Evolutionary conservation across 2,113 vertebrate species (phyloP).

Genomic region (Neolamprologus sp.): DNA sequence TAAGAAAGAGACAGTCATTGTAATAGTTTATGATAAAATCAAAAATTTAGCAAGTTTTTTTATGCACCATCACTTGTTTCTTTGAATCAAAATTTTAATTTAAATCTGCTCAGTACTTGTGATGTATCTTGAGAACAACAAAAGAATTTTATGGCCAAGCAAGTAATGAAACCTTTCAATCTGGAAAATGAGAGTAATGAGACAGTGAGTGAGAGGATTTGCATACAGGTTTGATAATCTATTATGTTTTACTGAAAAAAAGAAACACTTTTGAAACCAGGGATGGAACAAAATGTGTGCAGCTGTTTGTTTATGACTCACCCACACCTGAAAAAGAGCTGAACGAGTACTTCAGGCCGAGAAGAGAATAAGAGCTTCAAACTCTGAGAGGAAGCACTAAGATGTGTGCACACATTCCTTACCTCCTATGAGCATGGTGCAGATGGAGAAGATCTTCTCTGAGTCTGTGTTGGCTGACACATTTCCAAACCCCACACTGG

Average conservation of each 20-base stretch:
- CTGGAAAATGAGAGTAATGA: background rate
- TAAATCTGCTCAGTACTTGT: background rate
- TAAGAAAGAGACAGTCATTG: background rate
- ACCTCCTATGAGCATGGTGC: slow-evolving; percentile 82
- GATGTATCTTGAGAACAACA: background rate
- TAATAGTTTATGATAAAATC: background rate
- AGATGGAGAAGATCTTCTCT: slow-evolving; percentile 82
- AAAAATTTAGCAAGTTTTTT: background rate
- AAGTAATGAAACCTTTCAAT: background rate
- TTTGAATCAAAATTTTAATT: background rate
- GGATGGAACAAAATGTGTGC: background rate
- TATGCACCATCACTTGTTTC: background rate
- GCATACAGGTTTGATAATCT: background rate
- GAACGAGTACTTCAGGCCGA: background rate
- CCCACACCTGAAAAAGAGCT: background rate
- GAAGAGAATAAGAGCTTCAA: background rate
- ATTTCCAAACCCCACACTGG: slow-evolving; percentile 79
- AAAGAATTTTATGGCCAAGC: background rate
- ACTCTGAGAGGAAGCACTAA: background rate
- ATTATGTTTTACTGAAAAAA: background rate
- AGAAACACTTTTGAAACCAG: background rate
- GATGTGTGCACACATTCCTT: background rate
- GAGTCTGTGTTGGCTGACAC: slow-evolving; percentile 81
- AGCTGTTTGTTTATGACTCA: background rate
- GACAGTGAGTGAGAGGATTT: background rate